phyloP scores from a whole-genome alignment of 2,113 vertebrate species.

The Oreochromis spilurus region DNA sequence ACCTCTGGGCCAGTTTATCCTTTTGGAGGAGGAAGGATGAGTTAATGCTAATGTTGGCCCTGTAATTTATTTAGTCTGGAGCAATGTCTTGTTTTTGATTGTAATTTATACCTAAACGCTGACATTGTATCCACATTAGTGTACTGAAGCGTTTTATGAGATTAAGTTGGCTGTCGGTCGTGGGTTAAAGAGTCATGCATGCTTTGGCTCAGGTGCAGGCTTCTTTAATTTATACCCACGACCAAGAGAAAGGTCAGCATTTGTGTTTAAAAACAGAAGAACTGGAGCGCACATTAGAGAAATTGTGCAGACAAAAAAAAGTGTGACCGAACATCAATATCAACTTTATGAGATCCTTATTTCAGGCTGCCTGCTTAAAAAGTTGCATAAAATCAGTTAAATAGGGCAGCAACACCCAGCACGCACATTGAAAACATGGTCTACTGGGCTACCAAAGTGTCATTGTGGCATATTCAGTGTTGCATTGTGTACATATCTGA shows the following conservation, averaged over 20 bases:
- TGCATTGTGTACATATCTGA: background rate
- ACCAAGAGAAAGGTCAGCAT: background rate
- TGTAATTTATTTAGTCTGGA: background rate
- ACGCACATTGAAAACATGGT: background rate
- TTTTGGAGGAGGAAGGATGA: background rate
- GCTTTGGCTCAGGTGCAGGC: background rate
- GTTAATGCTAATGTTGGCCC: background rate
- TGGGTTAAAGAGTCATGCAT: background rate
- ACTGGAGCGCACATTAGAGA: background rate
- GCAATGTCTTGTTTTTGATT: background rate
- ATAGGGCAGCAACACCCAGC: background rate
- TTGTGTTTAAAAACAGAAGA: background rate
- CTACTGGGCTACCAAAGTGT: background rate
- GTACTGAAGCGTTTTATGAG: background rate
- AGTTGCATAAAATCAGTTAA: background rate
- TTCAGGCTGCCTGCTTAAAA: background rate
- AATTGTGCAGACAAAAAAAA: background rate
- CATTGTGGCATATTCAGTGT: background rate
- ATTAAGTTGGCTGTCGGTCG: background rate
- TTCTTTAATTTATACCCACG: background rate
- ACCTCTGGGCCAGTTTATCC: constrained; percentile 1
- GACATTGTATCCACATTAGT: background rate
- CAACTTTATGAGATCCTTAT: background rate
- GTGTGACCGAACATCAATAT: background rate
- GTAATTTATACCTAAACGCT: background rate